phyloP scores from a whole-genome alignment of 2,113 vertebrate genomes.

The Micromys minutus region DNA sequence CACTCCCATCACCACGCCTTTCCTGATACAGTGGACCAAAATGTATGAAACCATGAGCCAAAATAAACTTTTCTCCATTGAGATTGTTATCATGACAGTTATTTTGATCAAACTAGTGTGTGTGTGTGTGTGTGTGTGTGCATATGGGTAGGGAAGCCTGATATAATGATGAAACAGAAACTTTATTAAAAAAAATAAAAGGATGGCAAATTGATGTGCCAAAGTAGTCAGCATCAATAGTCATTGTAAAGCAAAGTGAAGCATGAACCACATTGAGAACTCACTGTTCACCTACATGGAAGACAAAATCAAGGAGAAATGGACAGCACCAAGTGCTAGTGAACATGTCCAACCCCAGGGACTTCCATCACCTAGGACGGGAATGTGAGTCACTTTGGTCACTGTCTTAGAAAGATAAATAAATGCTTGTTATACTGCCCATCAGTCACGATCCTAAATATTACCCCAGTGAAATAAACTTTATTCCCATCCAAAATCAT shows the following conservation, averaged over 20 bases:
- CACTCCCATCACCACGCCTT: no score
- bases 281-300: not conserved
- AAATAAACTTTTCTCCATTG: not conserved
- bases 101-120: not conserved
- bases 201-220: not conserved
- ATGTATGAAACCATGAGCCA: not conserved
- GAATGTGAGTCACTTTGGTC: no score
- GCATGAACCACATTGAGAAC: not conserved
- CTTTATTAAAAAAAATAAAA: constrained; percentile 10
- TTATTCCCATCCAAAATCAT: not conserved
- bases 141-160: no score
- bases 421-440: not conserved
- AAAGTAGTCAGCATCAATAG: not conserved
- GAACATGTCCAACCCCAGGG: not conserved
- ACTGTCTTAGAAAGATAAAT: constrained; percentile 23
- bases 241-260: not conserved
- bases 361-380: no score
- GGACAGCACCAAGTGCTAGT: not conserved
- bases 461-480: not conserved
- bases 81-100: not conserved
- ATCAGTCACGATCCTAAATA: not conserved
- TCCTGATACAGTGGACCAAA: not conserved
- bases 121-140: not conserved
- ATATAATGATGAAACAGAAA: not conserved
- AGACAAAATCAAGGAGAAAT: not conserved